phyloP scores from a whole-genome alignment of 2,797 vertebrate species.

The Jordanella pulchra region DNA sequence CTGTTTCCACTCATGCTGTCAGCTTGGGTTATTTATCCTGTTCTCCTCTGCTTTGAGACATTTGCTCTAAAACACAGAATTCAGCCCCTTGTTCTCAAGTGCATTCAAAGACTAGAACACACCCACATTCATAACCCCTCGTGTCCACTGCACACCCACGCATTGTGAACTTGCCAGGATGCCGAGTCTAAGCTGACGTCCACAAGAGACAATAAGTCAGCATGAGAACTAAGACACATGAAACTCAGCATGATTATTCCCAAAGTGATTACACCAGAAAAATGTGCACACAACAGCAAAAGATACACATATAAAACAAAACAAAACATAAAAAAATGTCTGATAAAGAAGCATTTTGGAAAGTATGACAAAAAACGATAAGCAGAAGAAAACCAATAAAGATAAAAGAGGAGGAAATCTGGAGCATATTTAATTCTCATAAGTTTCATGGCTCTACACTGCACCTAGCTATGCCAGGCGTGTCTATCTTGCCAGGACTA shows the following conservation, averaged over 20 bases:
- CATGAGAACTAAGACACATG: slow-evolving; percentile 23
- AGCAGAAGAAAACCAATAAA: slow-evolving; percentile 22
- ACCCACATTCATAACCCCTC: slow-evolving; percentile 26
- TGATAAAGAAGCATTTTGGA: neutral
- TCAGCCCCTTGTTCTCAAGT: slow-evolving; percentile 10
- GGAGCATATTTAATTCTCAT: slow-evolving; percentile 55
- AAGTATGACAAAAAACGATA: slow-evolving; percentile 16
- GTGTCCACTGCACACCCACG: slow-evolving; percentile 33
- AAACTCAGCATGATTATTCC: slow-evolving; percentile 23
- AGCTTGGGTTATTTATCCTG: slow-evolving; percentile 9
- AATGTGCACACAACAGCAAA: neutral
- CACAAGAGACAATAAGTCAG: slow-evolving; percentile 31
- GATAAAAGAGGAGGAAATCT: slow-evolving; percentile 48
- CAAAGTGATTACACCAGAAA: slow-evolving; percentile 15
- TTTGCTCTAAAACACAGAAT: slow-evolving; percentile 32
- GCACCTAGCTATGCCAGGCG: slow-evolving; percentile 26
- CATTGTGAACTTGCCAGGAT: slow-evolving; percentile 23
- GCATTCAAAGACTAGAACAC: slow-evolving; percentile 24
- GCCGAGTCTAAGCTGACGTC: slow-evolving; percentile 19
- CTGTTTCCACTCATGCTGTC: slow-evolving; percentile 5
- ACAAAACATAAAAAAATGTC: neutral
- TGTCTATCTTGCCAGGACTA: slow-evolving; percentile 16
- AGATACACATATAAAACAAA: slow-evolving; percentile 8
- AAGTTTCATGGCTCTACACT: slow-evolving; percentile 31
- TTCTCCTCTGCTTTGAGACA: slow-evolving; percentile 17